phyloP scores from a whole-genome alignment of 2,797 vertebrate genomes.

The Myiotriccus ornatus region DNA sequence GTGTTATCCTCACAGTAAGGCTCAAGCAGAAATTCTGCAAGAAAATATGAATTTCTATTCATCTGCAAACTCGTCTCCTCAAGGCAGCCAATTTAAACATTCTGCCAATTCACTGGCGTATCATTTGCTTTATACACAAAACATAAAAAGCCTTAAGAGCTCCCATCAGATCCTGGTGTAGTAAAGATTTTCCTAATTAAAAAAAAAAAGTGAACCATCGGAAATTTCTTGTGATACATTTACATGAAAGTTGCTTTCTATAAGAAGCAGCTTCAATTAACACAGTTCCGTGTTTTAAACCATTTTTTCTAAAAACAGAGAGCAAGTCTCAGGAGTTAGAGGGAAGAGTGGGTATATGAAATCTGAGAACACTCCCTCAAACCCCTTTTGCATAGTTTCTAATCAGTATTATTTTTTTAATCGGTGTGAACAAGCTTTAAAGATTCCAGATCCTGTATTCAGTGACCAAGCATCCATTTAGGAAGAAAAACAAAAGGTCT shows the following conservation, averaged over 20 bases:
- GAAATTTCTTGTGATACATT: not conserved
- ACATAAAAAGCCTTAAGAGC: not conserved
- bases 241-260: not conserved
- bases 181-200: slow-evolving; percentile 20
- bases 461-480: not conserved
- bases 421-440: not conserved
- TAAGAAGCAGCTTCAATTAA: not conserved
- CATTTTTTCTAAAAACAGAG: not conserved
- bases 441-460: not conserved
- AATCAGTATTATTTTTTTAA: not conserved
- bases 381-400: not conserved
- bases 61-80: slow-evolving; percentile 10
- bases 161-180: not conserved
- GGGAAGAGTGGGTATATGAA: not conserved
- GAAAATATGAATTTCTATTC: not conserved
- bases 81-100: slow-evolving; percentile 2
- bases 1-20: not conserved
- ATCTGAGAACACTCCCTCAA: not conserved
- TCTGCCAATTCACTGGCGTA: slow-evolving; percentile 4
- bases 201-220: slow-evolving; percentile 18
- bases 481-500: not conserved
- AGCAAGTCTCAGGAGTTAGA: not conserved
- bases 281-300: not conserved
- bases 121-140: slow-evolving; percentile 29
- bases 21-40: not conserved